These are phyloP conservation scores for Helleia helle DNA, from an alignment of 2,888 invertebrate species.

Conservation along the genomic window DNA sequence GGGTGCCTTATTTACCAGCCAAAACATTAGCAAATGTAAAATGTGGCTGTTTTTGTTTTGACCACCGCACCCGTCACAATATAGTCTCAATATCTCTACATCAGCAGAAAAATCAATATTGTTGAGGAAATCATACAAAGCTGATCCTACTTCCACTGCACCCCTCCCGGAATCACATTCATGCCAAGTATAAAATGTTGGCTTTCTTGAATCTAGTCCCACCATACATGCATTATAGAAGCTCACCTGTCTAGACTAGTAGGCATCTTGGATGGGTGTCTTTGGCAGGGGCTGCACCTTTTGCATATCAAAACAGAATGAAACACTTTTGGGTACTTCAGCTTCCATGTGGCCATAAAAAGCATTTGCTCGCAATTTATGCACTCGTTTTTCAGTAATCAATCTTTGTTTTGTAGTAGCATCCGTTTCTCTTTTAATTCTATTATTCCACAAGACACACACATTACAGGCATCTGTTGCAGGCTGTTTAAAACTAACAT, in stretches of 20 bases:
- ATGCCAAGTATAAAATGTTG: constrained; percentile 25
- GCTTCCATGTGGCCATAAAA: constrained; percentile 21
- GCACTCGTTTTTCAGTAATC: constrained; percentile 20
- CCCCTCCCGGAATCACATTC: constrained; percentile 25
- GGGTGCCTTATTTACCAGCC: constrained; percentile 18
- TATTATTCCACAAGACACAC: constrained; percentile 20
- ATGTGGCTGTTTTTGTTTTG: constrained; percentile 30
- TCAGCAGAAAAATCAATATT: constrained; percentile 14
- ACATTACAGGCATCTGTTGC: constrained; percentile 24
- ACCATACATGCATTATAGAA: constrained; percentile 24
- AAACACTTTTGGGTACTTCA: constrained; percentile 15
- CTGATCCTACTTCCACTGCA: constrained; percentile 23
- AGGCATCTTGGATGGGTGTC: constrained; percentile 26
- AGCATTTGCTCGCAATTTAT: constrained; percentile 21
- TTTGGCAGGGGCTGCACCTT: constrained; percentile 24
- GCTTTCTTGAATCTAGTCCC: constrained; percentile 19
- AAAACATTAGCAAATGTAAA: constrained; percentile 24
- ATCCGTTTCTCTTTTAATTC: constrained; percentile 20
- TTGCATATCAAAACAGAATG: constrained; percentile 27
- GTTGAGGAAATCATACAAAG: constrained; percentile 16
- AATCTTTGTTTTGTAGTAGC: constrained; percentile 18
- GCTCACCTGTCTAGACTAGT: constrained; percentile 23
- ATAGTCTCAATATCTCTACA: constrained; percentile 20
- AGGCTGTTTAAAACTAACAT: constrained; percentile 27
- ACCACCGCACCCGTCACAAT: constrained; percentile 29